phyloP scores from a whole-genome alignment of 2,888 invertebrate species.

The Watsonalla cultraria region DNA sequence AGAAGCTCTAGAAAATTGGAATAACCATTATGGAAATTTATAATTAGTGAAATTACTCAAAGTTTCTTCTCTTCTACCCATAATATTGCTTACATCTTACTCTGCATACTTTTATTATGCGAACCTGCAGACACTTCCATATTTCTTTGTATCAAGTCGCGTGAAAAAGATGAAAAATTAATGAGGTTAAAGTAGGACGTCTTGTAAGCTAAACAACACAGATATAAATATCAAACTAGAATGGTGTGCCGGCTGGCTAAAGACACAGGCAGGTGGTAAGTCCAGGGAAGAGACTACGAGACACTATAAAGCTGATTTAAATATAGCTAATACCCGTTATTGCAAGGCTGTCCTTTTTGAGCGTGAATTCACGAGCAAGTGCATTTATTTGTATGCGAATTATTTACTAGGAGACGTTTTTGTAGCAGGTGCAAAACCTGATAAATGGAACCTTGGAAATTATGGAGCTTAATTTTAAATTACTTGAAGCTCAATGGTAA shows the following conservation, averaged over 20 bases:
- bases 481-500: no score
- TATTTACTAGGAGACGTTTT: neutral
- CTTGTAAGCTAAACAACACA: conserved; percentile 30
- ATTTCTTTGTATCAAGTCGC: conserved; percentile 35
- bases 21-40: no score
- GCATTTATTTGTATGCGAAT: neutral
- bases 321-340: neutral
- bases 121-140: conserved; percentile 20
- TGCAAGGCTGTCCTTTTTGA: neutral
- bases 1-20: no score
- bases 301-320: neutral
- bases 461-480: no score
- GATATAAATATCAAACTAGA: conserved; percentile 27
- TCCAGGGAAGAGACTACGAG: neutral
- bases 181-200: conserved; percentile 49
- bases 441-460: no score
- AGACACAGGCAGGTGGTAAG: neutral
- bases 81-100: neutral
- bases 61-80: neutral
- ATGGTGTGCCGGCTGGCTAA: neutral
- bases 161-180: conserved; percentile 52
- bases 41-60: no score
- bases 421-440: neutral
- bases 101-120: neutral
- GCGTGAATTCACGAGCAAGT: neutral